phyloP scores from a whole-genome alignment of 2,888 invertebrate genomes.

The Tridacna gigas region DNA sequence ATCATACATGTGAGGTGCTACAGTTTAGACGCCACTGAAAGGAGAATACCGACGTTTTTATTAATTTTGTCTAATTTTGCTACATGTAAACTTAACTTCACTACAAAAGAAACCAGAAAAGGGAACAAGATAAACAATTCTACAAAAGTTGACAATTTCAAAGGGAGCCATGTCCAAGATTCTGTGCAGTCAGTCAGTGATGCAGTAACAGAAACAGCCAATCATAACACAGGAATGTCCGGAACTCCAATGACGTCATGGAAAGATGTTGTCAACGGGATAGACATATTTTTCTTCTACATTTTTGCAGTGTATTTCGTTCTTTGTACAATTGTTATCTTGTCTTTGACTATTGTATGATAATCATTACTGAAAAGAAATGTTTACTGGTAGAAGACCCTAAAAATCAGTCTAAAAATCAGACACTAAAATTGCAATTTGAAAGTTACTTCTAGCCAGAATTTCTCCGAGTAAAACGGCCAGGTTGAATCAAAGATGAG shows the following conservation, averaged over 20 bases:
- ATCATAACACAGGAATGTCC: background rate
- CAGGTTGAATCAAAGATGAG: no score
- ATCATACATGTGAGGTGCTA: conserved; percentile 3
- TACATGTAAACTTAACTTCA: background rate
- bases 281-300: background rate
- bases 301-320: background rate
- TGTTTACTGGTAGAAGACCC: no score
- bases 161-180: background rate
- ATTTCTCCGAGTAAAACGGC: no score
- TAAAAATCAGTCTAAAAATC: no score
- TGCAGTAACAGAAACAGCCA: background rate
- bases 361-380: no score
- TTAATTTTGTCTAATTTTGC: background rate
- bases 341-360: background rate
- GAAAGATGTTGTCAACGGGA: background rate
- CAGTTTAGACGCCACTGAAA: background rate
- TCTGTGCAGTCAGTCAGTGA: background rate
- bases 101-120: no score
- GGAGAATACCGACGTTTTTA: background rate
- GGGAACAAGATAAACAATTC: background rate
- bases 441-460: no score
- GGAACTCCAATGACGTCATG: background rate
- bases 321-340: conserved; percentile 5
- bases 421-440: no score
- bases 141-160: background rate